Base-by-base conservation (phyloP, 2,797 vertebrate genomes). In the Lateolabrax maculatus region DNA sequence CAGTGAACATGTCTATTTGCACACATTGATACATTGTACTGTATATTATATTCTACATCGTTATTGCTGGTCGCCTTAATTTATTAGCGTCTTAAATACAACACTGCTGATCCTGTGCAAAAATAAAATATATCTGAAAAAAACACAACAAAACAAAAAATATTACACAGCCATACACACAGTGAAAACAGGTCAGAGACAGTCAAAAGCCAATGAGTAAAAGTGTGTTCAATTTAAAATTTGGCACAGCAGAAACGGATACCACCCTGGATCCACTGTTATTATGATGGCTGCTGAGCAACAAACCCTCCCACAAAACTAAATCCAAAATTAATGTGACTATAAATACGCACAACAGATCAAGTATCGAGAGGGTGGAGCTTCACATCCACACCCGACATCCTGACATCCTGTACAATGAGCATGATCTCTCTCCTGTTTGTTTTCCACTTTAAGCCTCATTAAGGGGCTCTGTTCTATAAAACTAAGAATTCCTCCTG, bases 321-420 rank as follows among this genome's bases (percentile, higher is more conserved):
- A 72, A 87, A 87, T 83, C 85, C 76, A 62, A 67, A 79, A 73
- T 80, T 19, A 77, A 87, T 80, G 68, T 29, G 23, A 64, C 79
- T 83, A 78, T 87, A 84, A 89, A 94, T 87, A 88, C 58, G 31
- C 41, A 72, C 55, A 25, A 29, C 75, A 72, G 82, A 90, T 88
- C 75, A 52, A 68, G 52, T 84, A 71, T 69, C 41, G 4, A 55
- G 58, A 80, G 73, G 80, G 66, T 37, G 80, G 68, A 67, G 77
- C 31, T 37, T 29, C 25, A 61, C 6, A 9, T 79, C 77, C 75
- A 75, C 89, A 76, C 68, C 75, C 89, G 21, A 1, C 51, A 27
- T 39, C 48, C 55, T 69, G 74, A 71, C 71, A 77, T 70, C 53
- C 56, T n/a, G 75, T 76, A 84, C 75, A 81, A 79, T 75, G 64